Conservation (phyloP, 1,140 invertebrate genomes). For the Heliconius nattereri region DNA sequence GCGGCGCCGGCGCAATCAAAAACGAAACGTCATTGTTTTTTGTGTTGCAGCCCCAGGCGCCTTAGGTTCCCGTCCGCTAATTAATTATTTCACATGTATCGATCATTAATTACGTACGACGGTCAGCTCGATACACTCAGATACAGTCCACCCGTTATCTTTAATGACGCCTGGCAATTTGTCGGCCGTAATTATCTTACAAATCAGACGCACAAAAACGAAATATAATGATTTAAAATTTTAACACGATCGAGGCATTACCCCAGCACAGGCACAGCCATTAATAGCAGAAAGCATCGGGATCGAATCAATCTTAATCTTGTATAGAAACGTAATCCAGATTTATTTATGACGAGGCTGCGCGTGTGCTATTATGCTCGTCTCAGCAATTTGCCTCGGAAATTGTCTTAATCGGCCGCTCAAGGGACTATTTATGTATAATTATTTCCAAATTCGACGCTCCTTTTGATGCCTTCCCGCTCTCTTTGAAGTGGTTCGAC, state of each 20-base stretch:
- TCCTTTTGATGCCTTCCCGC: slow-evolving; percentile 81
- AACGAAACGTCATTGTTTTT: slow-evolving; percentile 81
- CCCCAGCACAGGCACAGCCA: slow-evolving; percentile 60
- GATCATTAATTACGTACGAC: slow-evolving; percentile 77
- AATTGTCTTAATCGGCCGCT: slow-evolving; percentile 81
- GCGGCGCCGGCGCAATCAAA: slow-evolving; percentile 69
- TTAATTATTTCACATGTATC: slow-evolving; percentile 81
- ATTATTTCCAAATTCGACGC: slow-evolving; percentile 81
- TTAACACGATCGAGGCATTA: slow-evolving; percentile 76
- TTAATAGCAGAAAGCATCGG: slow-evolving; percentile 78
- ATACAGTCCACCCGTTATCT: slow-evolving; percentile 71
- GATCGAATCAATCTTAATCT: slow-evolving; percentile 81
- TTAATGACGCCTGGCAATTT: slow-evolving; percentile 77
- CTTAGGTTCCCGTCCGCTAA: slow-evolving; percentile 66
- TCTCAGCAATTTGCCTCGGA: slow-evolving; percentile 80
- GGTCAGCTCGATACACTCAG: slow-evolving; percentile 33
- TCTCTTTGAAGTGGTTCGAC: slow-evolving; percentile 80
- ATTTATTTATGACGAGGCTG: slow-evolving; percentile 79
- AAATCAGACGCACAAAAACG: slow-evolving; percentile 71
- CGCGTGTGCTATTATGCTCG: slow-evolving; percentile 80
- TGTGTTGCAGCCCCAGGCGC: slow-evolving; percentile 66
- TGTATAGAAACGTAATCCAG: slow-evolving; percentile 80
- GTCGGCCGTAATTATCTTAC: slow-evolving; percentile 76
- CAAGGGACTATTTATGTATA: slow-evolving; percentile 82
- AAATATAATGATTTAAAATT: slow-evolving; percentile 74